phyloP scores from a whole-genome alignment of 1,140 invertebrate genomes.

The Rhizoglyphus robini region DNA sequence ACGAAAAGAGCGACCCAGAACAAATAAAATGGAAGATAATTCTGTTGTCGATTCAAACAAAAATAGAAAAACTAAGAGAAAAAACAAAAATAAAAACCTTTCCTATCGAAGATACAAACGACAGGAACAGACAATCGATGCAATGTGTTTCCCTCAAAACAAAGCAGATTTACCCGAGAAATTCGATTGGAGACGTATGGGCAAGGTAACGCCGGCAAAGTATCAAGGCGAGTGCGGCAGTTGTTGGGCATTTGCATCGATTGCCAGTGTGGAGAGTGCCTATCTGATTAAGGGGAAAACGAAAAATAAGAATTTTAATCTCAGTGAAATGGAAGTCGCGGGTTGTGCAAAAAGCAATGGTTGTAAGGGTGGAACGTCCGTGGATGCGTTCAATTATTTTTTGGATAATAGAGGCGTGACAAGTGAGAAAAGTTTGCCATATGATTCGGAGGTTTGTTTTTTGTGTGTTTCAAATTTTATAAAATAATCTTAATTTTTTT shows the following conservation, averaged over 20 bases:
- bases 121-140: not conserved
- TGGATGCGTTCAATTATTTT: conserved; percentile 54
- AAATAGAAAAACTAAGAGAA: no score
- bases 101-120: not conserved
- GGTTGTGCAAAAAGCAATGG: conserved; percentile 91
- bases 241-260: conserved; percentile 19
- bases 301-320: conserved; percentile 53
- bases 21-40: no score
- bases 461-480: no score
- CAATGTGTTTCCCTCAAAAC: not conserved
- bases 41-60: no score
- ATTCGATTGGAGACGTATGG: conserved; percentile 73
- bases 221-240: conserved; percentile 42
- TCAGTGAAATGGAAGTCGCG: conserved; percentile 91
- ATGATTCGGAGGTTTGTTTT: conserved; percentile 9
- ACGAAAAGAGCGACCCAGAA: no score
- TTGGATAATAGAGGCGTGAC: conserved; percentile 22
- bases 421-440: conserved; percentile 15
- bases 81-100: no score
- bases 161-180: conserved; percentile 43
- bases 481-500: no score
- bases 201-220: conserved; percentile 62
- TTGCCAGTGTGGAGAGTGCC: not conserved
- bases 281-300: conserved; percentile 35
- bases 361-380: conserved; percentile 72